A percentile compares a stretch with the other conserved stretches of the same genome.
Evolutionary conservation across 2,797 vertebrate species (phyloP).

Genomic region (Macropus fuliginosus): DNA sequence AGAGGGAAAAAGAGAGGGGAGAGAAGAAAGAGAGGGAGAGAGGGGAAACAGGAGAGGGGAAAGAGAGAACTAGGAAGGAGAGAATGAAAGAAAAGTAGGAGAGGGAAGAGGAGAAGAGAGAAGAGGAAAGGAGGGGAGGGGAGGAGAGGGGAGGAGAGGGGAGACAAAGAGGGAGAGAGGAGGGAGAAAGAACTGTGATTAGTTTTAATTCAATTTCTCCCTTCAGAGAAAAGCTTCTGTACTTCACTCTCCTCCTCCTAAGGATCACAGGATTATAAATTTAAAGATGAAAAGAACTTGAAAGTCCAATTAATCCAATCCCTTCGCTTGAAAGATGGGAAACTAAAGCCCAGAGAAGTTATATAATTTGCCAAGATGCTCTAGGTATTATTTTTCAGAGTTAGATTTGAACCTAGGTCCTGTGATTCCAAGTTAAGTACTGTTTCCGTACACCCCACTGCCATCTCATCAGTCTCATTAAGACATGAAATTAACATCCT

Average conservation of each 20-base stretch:
- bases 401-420: not conserved
- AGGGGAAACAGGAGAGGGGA: too few species aligned
- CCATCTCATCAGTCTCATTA: slow-evolving; percentile 1
- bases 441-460: not conserved
- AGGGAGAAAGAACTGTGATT: not conserved
- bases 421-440: not conserved
- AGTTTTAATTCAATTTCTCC: slow-evolving; percentile 48
- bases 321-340: not conserved
- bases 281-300: not conserved
- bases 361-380: not conserved
- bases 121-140: not conserved
- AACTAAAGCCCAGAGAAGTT: not conserved
- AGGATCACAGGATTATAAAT: not conserved
- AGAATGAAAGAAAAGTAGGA: too few species aligned
- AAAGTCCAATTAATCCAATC: not conserved
- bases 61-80: not conserved
- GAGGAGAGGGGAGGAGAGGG: too few species aligned
- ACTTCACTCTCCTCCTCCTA: not conserved
- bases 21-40: not conserved
- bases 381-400: not conserved
- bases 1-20: too few species aligned
- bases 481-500: slow-evolving; percentile 29
- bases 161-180: not conserved
- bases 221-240: not conserved
- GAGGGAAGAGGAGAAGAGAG: not conserved